Conservation (phyloP, 2,113 vertebrate genomes). For the Zosterops japonicus region DNA sequence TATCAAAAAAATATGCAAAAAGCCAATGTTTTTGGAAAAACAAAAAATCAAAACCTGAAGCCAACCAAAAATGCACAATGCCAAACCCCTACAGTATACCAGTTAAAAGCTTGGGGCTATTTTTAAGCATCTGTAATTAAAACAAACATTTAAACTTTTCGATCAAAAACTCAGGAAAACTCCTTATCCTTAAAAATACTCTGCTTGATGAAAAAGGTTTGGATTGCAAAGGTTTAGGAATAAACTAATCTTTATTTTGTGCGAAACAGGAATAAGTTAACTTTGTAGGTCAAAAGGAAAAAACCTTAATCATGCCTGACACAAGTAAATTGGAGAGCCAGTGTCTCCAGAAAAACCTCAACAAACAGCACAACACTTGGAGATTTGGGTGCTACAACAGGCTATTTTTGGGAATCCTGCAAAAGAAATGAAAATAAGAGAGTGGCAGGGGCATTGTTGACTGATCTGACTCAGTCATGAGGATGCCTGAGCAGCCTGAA, state of each 20-base stretch:
- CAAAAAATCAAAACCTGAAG: neutral
- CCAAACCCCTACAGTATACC: neutral
- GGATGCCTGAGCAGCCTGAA: neutral
- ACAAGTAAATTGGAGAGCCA: neutral
- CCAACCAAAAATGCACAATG: accelerated
- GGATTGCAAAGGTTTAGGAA: neutral
- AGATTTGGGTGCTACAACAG: neutral
- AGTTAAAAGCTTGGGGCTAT: neutral
- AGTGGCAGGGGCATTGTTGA: neutral
- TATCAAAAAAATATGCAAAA: neutral
- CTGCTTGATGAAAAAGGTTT: neutral
- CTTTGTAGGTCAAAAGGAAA: neutral
- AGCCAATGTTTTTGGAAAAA: neutral
- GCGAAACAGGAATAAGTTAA: neutral
- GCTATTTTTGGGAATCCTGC: neutral
- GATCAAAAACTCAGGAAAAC: neutral
- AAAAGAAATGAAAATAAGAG: neutral
- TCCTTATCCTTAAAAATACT: neutral
- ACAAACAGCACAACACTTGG: neutral
- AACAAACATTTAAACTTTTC: neutral
- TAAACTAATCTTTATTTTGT: neutral
- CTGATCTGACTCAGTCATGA: neutral
- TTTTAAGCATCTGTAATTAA: neutral
- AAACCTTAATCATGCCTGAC: neutral
- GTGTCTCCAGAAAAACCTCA: neutral